Evolutionary conservation across 2,888 invertebrate species (phyloP).

Genomic region (Fragum fragum): DNA sequence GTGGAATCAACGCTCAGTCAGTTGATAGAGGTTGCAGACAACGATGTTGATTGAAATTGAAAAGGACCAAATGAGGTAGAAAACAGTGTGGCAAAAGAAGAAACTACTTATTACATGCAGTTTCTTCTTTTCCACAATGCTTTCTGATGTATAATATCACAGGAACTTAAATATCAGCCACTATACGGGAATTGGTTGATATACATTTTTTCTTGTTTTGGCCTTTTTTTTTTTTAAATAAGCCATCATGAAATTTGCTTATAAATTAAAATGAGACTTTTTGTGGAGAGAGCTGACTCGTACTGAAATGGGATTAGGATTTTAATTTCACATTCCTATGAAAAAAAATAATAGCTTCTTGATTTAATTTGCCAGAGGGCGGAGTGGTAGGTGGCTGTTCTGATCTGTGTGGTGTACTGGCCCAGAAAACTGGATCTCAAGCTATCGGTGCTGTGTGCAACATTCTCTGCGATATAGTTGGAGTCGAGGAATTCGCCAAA

Average conservation of each 20-base stretch:
- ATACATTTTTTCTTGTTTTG: too few relatives aligned
- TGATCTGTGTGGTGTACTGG: constrained; percentile 72
- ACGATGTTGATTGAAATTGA: too few relatives aligned
- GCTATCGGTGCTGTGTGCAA: constrained; percentile 77
- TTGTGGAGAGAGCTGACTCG: neutral
- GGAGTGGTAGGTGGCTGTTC: constrained; percentile 80
- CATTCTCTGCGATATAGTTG: constrained; percentile 79
- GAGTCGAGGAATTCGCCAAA: constrained; percentile 80
- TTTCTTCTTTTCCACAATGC: too few relatives aligned
- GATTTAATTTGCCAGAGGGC: constrained; percentile 29
- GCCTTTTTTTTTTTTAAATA: too few relatives aligned
- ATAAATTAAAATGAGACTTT: too few relatives aligned
- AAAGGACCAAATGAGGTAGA: neutral
- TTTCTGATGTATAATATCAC: too few relatives aligned
- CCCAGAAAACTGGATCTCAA: constrained; percentile 72
- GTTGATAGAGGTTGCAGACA: neutral
- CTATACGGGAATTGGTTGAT: too few relatives aligned
- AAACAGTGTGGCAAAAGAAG: too few relatives aligned
- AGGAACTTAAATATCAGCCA: too few relatives aligned
- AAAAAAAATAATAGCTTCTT: neutral
- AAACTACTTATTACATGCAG: too few relatives aligned
- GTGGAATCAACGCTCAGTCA: neutral
- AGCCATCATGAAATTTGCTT: too few relatives aligned
- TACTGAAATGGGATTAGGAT: too few relatives aligned
- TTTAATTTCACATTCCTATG: neutral